Percentiles rank a stretch among this genome's conserved stretches.
These are phyloP conservation scores for Sympetrum striolatum DNA, from an alignment of 2,888 invertebrate genomes.

Conservation along the genomic window DNA sequence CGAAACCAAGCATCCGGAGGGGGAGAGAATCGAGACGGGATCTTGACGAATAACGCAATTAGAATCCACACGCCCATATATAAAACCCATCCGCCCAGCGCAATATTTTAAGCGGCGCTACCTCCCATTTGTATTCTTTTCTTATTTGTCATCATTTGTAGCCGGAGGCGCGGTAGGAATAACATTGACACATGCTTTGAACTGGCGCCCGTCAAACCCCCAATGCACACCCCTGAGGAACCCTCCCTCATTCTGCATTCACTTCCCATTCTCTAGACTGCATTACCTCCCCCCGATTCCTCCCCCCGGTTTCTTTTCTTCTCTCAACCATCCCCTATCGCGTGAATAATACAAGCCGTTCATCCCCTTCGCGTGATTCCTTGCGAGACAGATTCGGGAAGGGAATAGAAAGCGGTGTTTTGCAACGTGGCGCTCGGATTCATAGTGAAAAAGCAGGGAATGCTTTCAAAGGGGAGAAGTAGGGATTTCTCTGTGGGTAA, in stretches of 20 bases:
- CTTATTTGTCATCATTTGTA: background rate
- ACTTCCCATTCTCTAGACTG: background rate
- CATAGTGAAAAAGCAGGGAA: background rate
- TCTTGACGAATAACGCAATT: background rate
- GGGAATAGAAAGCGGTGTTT: constrained; percentile 1
- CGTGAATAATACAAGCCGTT: constrained; percentile 24
- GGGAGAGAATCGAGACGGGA: background rate
- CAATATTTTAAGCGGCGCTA: background rate
- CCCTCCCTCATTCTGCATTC: background rate
- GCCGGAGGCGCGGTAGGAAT: background rate
- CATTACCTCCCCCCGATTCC: background rate
- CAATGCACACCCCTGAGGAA: background rate
- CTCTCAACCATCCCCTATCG: background rate
- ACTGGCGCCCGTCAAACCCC: background rate
- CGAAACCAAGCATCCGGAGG: background rate
- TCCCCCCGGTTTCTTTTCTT: background rate
- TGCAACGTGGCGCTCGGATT: background rate
- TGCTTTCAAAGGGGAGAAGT: background rate
- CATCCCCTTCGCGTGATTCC: constrained; percentile 2
- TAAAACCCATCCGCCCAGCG: background rate
- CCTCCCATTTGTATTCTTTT: background rate
- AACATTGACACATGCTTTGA: constrained; percentile 25
- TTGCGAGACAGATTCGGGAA: constrained; percentile 4
- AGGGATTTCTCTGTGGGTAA: background rate
- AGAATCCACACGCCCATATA: background rate